Evolutionary conservation across 1,140 invertebrate genomes (phyloP).

Genomic region (Drosophila saltans): DNA sequence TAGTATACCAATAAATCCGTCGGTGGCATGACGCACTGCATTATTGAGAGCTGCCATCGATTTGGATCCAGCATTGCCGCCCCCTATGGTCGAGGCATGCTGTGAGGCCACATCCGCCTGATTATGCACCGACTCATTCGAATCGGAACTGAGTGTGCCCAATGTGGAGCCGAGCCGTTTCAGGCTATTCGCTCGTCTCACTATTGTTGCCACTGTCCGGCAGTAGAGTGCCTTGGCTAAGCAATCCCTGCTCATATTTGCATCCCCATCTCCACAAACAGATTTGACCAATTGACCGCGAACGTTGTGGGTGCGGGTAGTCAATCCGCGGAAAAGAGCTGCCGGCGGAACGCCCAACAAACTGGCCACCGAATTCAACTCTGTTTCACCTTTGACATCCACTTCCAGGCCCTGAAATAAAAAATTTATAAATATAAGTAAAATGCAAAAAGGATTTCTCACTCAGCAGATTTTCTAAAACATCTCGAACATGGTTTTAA

Average conservation of each 20-base stretch:
- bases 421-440: neutral
- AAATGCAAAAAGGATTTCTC: conserved; percentile 53
- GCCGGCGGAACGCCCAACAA: conserved; percentile 91
- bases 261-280: conserved; percentile 92
- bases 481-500: conserved; percentile 56
- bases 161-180: conserved; percentile 94
- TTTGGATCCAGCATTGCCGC: conserved; percentile 91
- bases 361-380: conserved; percentile 92
- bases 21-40: conserved; percentile 95
- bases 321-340: conserved; percentile 91
- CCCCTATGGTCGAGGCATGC: conserved; percentile 93
- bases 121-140: conserved; percentile 95
- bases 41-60: conserved; percentile 96
- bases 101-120: conserved; percentile 93
- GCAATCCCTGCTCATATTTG: conserved; percentile 93
- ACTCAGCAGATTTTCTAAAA: conserved; percentile 53
- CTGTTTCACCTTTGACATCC: conserved; percentile 90
- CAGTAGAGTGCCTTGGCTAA: conserved; percentile 97
- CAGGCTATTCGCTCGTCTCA: conserved; percentile 94
- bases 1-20: conserved; percentile 96
- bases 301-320: conserved; percentile 92
- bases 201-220: conserved; percentile 97
- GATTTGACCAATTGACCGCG: conserved; percentile 93
- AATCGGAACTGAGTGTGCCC: conserved; percentile 94
- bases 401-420: conserved; percentile 86